Conservation (phyloP, 1,140 invertebrate genomes). For the Drosophila rufa region DNA sequence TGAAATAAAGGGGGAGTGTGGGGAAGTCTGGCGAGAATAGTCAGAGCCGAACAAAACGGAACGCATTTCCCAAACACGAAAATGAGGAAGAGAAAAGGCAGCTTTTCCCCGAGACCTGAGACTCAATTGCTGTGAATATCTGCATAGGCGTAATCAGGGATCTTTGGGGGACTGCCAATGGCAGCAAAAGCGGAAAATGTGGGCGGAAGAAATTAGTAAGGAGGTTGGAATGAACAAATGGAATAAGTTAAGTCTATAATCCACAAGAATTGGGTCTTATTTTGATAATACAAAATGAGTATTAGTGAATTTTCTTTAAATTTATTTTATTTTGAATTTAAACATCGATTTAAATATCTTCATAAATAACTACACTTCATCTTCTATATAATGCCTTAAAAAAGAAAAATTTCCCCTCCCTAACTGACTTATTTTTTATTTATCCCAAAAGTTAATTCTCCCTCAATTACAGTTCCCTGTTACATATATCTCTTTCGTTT, state of each 20-base stretch:
- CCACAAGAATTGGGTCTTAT: neutral
- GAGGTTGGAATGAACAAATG: neutral
- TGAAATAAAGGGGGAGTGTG: conserved; percentile 1
- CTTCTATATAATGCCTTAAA: no score
- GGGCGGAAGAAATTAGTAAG: neutral
- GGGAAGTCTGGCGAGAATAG: conserved; percentile 27
- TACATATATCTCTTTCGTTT: neutral
- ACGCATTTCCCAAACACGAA: conserved; percentile 27
- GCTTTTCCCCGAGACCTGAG: conserved; percentile 20
- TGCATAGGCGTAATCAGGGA: conserved; percentile 49
- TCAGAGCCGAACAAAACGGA: conserved; percentile 10
- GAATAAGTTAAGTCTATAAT: neutral
- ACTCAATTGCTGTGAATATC: conserved; percentile 51
- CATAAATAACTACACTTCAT: no score
- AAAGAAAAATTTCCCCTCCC: no score
- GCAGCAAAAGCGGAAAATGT: neutral
- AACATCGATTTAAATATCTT: no score
- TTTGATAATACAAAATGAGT: no score
- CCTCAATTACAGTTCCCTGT: conserved; percentile 16
- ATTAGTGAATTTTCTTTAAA: neutral
- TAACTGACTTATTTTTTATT: conserved; percentile 1
- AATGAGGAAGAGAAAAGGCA: neutral
- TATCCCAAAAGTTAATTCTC: conserved; percentile 19
- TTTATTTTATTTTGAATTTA: neutral
- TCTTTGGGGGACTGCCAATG: conserved; percentile 38